These are phyloP conservation scores for Podiceps cristatus DNA, from an alignment of 2,113 vertebrate species.

Conservation along the genomic window DNA sequence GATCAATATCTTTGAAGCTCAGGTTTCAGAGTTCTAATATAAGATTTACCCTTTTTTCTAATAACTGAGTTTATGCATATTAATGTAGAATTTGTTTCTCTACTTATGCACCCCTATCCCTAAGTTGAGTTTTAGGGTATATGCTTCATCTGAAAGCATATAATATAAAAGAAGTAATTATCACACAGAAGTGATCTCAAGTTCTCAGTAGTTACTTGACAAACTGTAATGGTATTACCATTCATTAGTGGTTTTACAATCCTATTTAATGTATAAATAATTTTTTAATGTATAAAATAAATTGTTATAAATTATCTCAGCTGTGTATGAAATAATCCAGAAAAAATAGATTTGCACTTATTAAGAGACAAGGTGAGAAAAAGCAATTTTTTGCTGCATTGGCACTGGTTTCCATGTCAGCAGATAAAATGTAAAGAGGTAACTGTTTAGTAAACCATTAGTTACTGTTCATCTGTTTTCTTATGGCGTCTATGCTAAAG, in stretches of 20 bases:
- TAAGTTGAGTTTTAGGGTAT: neutral
- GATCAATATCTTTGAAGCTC: neutral
- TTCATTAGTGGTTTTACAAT: neutral
- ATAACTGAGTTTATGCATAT: neutral
- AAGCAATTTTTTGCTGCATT: neutral
- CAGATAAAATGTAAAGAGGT: neutral
- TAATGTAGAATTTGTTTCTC: neutral
- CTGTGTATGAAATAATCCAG: neutral
- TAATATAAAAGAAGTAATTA: neutral
- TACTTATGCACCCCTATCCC: rapidly evolving
- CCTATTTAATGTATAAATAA: neutral
- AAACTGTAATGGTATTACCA: neutral
- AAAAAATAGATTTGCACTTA: neutral
- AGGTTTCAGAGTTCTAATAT: neutral
- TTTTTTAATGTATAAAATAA: neutral
- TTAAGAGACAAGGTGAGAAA: neutral
- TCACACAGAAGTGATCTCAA: neutral
- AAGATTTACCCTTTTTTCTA: neutral
- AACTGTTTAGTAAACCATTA: neutral
- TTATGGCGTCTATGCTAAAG: neutral
- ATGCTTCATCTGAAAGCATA: neutral
- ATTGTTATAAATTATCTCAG: neutral
- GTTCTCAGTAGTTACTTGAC: neutral
- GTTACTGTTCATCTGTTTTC: neutral
- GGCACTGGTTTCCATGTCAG: neutral